Evolutionary conservation across 2,113 vertebrate species (phyloP), one percentile per base, ranked within the genome.

Genomic region (Macaca mulatta): DNA sequence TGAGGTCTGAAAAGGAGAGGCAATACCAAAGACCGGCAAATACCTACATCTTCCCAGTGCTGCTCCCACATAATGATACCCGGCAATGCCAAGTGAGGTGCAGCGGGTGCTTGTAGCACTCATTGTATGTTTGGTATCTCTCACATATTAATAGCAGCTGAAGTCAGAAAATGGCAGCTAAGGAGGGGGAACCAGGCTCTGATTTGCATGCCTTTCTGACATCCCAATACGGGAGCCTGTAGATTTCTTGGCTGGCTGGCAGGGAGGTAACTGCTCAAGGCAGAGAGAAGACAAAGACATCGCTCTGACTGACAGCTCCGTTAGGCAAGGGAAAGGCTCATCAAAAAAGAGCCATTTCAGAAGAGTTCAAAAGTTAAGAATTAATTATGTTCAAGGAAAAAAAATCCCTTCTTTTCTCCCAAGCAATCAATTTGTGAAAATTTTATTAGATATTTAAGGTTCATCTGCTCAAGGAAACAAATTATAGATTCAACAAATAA

Each of bases 361-460:
- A 81, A 85, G 80, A 78, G 82, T 64, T 70, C 38, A 94, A 67
- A 90, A 95, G 72, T 95, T 94, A 96, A 96, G 89, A 95, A 64
- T 79, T 86, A 96, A 96, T 97, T 78, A 78, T 7, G 3, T 55
- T 85, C 35, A 48, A 74, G 72, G 13, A 85, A 75, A 80, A 94
- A 93, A 70, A 27, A 9, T 48, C 8, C 72, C 64, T 93, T 74
- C 79, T 94, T 95, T 96, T 85, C 57, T 93, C 40, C 6, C 17
- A 93, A 81, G 67, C 64, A 93, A 88, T 23, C n/a, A 40, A 81
- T 87, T 80, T 67, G n/a, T 84, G 80, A 94, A 86, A 79, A 80
- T 81, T 80, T 93, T 82, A 83, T 75, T 92, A 84, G 17, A 74
- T 64, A 86, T n/a, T 70, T 77, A 88, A 90, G 32, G 43, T 90